Base-by-base conservation (phyloP, 2,113 vertebrate species). In the Camelus dromedarius region DNA sequence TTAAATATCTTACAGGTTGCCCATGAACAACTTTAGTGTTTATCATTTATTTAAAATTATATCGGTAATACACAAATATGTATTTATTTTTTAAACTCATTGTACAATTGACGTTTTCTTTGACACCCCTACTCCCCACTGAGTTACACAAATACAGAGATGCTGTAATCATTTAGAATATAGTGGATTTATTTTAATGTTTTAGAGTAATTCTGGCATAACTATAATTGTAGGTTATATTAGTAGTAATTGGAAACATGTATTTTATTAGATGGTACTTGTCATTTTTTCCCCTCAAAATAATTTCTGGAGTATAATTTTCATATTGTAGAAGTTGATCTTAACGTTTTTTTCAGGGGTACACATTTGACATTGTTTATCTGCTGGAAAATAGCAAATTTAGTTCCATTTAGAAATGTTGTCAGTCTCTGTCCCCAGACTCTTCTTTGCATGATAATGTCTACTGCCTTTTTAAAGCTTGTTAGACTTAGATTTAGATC, bases 1-100 rank as follows among this genome's bases (percentile, higher is more conserved):
- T 95, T 19, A 95, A 88, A 62, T 75, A 28, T 73, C 60, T 91
- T 88, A 32, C 60, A n/a, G 88, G 58, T 62, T 91, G 46, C 28
- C 26, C 15, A 5, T 19, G 28, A 70, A 66, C 67, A 32, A 60
- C 81, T 92, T 96, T 48, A 86, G 48, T 93, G 46, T 60, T 95
- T 88, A 84, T 38, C 54, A 58, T 81, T 95, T 92, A 26, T 76
- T 87, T 88, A 48, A 88, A 83, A 22, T 69, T 96, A n/a, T 14
- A 50, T 60, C 26, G 70, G 32, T 64, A 91, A 73, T 50, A 24
- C 8, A 58, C 42, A 69, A 30, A 70, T 87, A 28, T 35, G 5
- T 58, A 12, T 76, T 2, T 92, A 24, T 75, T 66, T 75, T 77
- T 16, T 35, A 70, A 58, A 82, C 28, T 58, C 15, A 75, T 72